Conservation (phyloP, 2,113 vertebrate genomes). For the Lota lota region DNA sequence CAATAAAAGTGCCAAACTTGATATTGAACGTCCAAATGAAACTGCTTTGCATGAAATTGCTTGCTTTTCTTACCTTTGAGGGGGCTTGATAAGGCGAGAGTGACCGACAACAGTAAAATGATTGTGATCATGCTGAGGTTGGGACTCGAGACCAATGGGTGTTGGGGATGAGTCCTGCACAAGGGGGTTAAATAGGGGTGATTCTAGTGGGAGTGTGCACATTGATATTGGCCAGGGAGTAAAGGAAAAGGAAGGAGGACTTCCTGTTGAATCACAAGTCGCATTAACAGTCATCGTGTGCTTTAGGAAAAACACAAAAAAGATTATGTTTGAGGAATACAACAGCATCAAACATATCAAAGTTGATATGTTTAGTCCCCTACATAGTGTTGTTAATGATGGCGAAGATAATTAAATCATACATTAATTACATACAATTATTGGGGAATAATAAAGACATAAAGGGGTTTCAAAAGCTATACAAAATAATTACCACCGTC, state of each 20-base stretch:
- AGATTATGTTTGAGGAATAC: constrained; percentile 36
- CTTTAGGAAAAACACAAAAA: constrained; percentile 15
- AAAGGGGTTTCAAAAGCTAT: too few species aligned
- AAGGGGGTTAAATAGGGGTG: constrained; percentile 63
- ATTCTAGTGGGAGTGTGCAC: constrained; percentile 36
- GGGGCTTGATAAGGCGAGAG: constrained; percentile 21
- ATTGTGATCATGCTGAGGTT: constrained; percentile 35
- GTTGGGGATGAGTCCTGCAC: background rate
- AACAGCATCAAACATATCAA: constrained; percentile 7
- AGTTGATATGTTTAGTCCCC: background rate
- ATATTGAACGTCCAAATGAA: too few species aligned
- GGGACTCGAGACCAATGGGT: constrained; percentile 28
- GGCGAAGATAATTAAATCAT: background rate
- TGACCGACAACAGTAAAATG: constrained; percentile 23
- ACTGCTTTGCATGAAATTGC: too few species aligned
- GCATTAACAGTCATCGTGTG: constrained; percentile 45
- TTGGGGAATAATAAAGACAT: background rate
- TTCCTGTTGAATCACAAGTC: constrained; percentile 35
- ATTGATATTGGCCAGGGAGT: constrained; percentile 39
- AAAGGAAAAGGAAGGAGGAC: constrained; percentile 72
- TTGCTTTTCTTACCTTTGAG: constrained; percentile 42
- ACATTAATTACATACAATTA: background rate
- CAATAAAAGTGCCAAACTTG: too few species aligned
- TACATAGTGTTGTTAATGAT: background rate
- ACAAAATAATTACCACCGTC: too few species aligned